A percentile compares a stretch with the other conserved stretches of the same genome.
phyloP scores from a whole-genome alignment of 2,888 invertebrate genomes.

The Cheilosia vulpina region DNA sequence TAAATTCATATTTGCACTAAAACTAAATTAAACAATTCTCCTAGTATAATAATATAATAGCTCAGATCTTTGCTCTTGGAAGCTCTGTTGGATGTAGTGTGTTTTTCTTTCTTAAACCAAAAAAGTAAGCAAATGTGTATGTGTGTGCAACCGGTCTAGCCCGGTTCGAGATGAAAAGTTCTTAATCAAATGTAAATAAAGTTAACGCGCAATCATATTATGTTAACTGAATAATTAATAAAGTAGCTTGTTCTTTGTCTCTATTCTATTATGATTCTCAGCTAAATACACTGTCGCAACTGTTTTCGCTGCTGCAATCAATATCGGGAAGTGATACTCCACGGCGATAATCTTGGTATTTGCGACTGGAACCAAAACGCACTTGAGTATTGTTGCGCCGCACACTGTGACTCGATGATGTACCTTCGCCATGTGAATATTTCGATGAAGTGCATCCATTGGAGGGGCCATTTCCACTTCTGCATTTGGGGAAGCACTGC shows the following conservation, averaged over 20 bases:
- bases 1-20: conserved; percentile 28
- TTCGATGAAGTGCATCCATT: conserved; percentile 47
- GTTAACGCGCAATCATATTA: conserved; percentile 41
- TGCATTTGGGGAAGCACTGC: conserved; percentile 79
- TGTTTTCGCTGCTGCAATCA: conserved; percentile 83
- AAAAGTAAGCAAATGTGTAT: conserved; percentile 32
- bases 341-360: conserved; percentile 76
- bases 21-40: conserved; percentile 25
- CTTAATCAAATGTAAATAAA: conserved; percentile 4
- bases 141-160: conserved; percentile 13
- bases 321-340: conserved; percentile 81
- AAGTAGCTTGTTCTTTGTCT: conserved; percentile 15
- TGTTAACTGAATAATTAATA: not conserved
- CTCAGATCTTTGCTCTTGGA: conserved; percentile 56
- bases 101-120: conserved; percentile 35
- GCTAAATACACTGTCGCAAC: conserved; percentile 81
- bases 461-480: conserved; percentile 34
- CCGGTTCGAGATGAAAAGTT: conserved; percentile 23
- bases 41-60: conserved; percentile 18
- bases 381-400: conserved; percentile 53
- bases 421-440: conserved; percentile 26
- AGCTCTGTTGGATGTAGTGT: conserved; percentile 50
- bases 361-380: conserved; percentile 36
- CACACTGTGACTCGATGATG: conserved; percentile 45
- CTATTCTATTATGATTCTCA: conserved; percentile 65